Base-by-base conservation (phyloP, 2,888 invertebrate genomes). In the Nysson spinosus region DNA sequence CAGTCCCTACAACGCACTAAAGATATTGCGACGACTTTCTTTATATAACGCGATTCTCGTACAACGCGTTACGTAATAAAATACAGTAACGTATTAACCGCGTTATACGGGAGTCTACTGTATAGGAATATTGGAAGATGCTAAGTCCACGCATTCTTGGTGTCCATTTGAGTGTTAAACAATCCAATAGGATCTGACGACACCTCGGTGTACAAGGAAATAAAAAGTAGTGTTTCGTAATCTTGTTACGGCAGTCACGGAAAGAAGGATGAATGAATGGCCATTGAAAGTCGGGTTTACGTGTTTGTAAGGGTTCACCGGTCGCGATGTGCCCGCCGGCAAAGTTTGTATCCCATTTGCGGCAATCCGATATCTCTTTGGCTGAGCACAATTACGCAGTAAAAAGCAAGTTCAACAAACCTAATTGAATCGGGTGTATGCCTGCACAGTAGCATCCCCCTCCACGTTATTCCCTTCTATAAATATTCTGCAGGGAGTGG, bases 321-420 rank as follows among this genome's bases (percentile, higher is more conserved):
- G 24, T 37, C 50, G 24, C 17, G 16, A 37, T 22, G 50, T 34
- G 3, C 19, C 20, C 17, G 19, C 30, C 49, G 43, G 32, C 24
- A 6, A 54, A 35, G 22, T 49, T 55, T 20, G 43, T 52, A 49
- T 37, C 49, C 37, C 40, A 42, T 55, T 61, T 43, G 43, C 16
- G 44, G 50, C 26, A 50, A 63, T 56, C 44, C 39, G 26, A 26
- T 57, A 43, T 42, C 42, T n/a, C n/a, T 40, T 12, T 11, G 34
- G 7, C 39, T n/a, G 40, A 28, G 20, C 14, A 34, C 46, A 57
- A 63, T 63, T 63, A 57, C 37, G 42, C 30, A 16, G 40, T 37
- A 58, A 58, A 64, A 64, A 46, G 52, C 52, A 51, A 47, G 63
- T 58, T 64, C 63, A 58, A 64, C 52, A 52, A 58, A 64, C 63